Percentiles rank a stretch among this genome's conserved stretches.
phyloP scores from a whole-genome alignment of 2,797 vertebrate species.

The Cryptoblepharus egeriae region DNA sequence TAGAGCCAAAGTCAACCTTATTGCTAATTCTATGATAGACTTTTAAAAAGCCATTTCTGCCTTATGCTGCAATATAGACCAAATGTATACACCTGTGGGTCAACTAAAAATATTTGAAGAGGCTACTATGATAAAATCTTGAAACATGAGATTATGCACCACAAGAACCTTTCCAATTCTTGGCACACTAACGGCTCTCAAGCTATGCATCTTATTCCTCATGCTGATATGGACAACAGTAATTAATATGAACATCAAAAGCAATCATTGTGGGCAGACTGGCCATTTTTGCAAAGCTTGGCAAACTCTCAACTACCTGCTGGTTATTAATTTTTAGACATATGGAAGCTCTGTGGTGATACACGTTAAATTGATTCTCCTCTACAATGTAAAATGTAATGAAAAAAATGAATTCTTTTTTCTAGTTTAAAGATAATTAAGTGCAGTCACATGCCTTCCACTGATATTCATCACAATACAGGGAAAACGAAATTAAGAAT shows the following conservation, averaged over 20 bases:
- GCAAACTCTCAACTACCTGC: slow-evolving; percentile 97
- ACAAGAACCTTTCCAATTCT: slow-evolving; percentile 75
- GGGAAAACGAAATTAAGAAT: slow-evolving; percentile 51
- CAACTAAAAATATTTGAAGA: slow-evolving; percentile 39
- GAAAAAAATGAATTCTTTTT: slow-evolving; percentile 78
- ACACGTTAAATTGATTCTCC: slow-evolving; percentile 91
- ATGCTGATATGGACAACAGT: slow-evolving; percentile 87
- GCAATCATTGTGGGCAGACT: slow-evolving; percentile 94
- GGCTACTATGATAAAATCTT: slow-evolving; percentile 35
- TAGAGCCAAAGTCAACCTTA: neutral
- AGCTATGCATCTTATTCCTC: slow-evolving; percentile 79
- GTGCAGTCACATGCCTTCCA: slow-evolving; percentile 46
- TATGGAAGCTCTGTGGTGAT: slow-evolving; percentile 97
- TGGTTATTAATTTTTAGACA: slow-evolving; percentile 99
- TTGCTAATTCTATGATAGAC: no score
- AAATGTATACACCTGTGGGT: no score
- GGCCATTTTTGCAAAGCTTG: slow-evolving; percentile 96
- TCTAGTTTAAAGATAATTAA: slow-evolving; percentile 68
- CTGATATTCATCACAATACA: slow-evolving; percentile 58
- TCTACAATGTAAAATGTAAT: slow-evolving; percentile 78
- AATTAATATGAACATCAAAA: slow-evolving; percentile 99
- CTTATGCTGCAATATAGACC: no score
- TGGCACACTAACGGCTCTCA: slow-evolving; percentile 78
- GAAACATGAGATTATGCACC: slow-evolving; percentile 47
- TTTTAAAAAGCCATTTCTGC: no score